Evolutionary conservation across 2,797 vertebrate genomes (phyloP).

Genomic region (Argentina silus): DNA sequence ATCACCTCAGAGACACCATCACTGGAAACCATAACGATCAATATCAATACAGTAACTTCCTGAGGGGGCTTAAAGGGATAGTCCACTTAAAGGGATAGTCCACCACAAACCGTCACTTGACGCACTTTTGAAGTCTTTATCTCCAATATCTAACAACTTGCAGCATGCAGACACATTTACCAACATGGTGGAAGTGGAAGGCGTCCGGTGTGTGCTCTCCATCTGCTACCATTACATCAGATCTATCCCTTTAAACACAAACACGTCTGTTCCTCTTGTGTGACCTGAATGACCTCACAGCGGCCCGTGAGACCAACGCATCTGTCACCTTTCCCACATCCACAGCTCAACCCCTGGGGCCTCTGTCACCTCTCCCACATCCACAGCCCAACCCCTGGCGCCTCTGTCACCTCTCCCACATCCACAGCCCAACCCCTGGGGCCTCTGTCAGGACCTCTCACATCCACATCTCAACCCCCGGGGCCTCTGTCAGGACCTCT

Average conservation of each 20-base stretch:
- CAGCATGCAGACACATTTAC: too few relatives aligned
- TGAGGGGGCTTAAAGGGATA: too few relatives aligned
- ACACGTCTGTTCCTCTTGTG: constrained; percentile 4
- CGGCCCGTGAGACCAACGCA: constrained; percentile 11
- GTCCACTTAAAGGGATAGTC: too few relatives aligned
- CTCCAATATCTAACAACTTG: too few relatives aligned
- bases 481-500: not conserved
- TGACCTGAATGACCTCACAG: constrained; percentile 9
- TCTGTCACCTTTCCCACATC: not conserved
- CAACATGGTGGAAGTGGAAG: too few relatives aligned
- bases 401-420: not conserved
- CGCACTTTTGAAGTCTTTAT: too few relatives aligned
- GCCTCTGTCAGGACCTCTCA: not conserved
- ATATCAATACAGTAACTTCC: too few relatives aligned
- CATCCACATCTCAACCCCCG: not conserved
- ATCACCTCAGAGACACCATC: too few relatives aligned
- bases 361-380: not conserved
- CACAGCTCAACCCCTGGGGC: constrained; percentile 8
- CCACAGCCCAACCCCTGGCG: not conserved
- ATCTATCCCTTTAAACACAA: constrained; percentile 8
- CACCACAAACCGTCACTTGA: too few relatives aligned
- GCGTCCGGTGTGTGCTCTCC: too few relatives aligned
- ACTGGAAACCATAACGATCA: too few relatives aligned
- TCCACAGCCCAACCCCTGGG: not conserved
- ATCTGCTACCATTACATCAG: too few relatives aligned